phyloP scores from a whole-genome alignment of 2,888 invertebrate genomes.

The Venustoraphidia nigricollis region DNA sequence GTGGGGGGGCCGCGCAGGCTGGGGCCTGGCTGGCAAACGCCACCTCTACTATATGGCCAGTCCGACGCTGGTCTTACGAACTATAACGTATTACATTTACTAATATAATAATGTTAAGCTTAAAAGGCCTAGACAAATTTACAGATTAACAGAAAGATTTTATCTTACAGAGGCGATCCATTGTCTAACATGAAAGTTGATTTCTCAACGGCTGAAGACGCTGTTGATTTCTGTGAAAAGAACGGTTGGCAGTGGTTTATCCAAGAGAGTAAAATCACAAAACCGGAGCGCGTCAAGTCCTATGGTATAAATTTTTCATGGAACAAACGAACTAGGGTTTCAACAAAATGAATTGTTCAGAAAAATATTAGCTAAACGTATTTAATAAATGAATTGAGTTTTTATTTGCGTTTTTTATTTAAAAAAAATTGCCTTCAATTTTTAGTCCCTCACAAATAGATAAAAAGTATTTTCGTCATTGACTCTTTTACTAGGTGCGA shows the following conservation, averaged over 20 bases:
- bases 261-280: conserved; percentile 56
- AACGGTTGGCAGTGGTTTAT: conserved; percentile 88
- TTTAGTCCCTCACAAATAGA: too few species aligned
- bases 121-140: not conserved
- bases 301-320: conserved; percentile 93
- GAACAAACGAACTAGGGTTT: conserved; percentile 88
- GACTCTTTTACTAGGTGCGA: too few species aligned
- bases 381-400: too few species aligned
- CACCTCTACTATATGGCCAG: too few species aligned
- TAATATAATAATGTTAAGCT: not conserved
- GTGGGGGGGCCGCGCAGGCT: too few species aligned
- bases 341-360: conserved; percentile 62
- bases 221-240: conserved; percentile 81
- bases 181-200: conserved; percentile 78
- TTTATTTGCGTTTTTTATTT: too few species aligned
- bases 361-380: too few species aligned
- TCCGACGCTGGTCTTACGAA: too few species aligned
- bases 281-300: conserved; percentile 65
- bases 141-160: not conserved
- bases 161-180: conserved; percentile 69
- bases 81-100: too few species aligned
- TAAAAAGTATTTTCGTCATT: too few species aligned
- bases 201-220: conserved; percentile 70
- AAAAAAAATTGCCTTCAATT: too few species aligned
- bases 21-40: too few species aligned